phyloP scores from a whole-genome alignment of 2,113 vertebrate genomes.

The Saimiri boliviensis region DNA sequence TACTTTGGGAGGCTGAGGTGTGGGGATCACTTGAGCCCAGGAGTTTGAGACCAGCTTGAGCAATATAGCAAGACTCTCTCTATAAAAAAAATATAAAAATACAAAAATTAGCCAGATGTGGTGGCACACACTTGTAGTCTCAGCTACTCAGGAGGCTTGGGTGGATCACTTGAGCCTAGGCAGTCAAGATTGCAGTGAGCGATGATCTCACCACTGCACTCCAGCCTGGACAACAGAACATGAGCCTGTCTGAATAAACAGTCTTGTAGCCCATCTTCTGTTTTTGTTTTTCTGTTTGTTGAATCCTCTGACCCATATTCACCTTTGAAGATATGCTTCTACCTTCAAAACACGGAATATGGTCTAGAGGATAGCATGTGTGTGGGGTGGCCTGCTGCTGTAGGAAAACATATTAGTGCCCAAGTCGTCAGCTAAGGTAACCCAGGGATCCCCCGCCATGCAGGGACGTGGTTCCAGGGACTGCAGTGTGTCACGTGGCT shows the following conservation, averaged over 20 bases:
- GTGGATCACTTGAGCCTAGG: background rate
- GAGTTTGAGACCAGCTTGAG: background rate
- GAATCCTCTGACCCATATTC: no score
- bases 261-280: background rate
- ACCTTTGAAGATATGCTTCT: background rate
- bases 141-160: background rate
- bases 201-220: background rate
- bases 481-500: background rate
- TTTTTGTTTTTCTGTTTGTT: no score
- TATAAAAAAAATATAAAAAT: no score
- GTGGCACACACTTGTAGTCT: background rate
- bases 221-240: background rate
- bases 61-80: background rate
- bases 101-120: background rate
- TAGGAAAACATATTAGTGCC: background rate
- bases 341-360: background rate
- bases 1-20: background rate
- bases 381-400: background rate
- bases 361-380: background rate
- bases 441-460: accelerated
- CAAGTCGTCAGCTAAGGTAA: background rate
- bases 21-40: background rate
- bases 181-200: background rate
- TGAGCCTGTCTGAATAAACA: background rate
- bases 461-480: background rate